Evolutionary conservation across 2,888 invertebrate genomes (phyloP).

Genomic region (Ethmia dodecea): DNA sequence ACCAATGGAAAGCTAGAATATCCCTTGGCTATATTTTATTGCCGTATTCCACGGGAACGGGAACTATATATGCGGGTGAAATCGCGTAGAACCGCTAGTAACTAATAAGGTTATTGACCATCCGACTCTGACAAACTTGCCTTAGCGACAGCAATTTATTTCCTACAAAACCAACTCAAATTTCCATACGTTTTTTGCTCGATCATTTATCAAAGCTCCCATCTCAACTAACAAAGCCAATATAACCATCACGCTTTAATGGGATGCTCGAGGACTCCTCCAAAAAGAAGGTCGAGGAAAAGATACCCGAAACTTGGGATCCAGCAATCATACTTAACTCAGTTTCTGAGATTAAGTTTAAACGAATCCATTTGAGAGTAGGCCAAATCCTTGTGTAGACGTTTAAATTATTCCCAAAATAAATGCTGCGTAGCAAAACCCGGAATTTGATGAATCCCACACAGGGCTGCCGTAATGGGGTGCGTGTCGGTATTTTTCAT

Average conservation of each 20-base stretch:
- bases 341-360: constrained; percentile 16
- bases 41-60: too few relatives aligned
- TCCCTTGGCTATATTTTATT: too few relatives aligned
- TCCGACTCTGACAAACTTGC: too few relatives aligned
- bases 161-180: too few relatives aligned
- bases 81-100: too few relatives aligned
- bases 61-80: too few relatives aligned
- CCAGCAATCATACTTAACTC: constrained; percentile 22
- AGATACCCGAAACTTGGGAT: constrained; percentile 12
- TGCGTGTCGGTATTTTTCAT: background rate
- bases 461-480: background rate
- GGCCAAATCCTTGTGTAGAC: constrained; percentile 15
- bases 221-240: constrained; percentile 19
- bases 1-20: too few relatives aligned
- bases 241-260: constrained; percentile 14
- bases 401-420: constrained; percentile 17
- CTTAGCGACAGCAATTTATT: too few relatives aligned
- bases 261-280: constrained; percentile 3
- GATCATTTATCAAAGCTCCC: constrained; percentile 1
- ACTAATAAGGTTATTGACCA: too few relatives aligned
- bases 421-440: constrained; percentile 11
- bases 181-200: background rate
- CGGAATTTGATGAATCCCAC: constrained; percentile 1
- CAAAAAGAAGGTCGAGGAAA: constrained; percentile 11
- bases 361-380: constrained; percentile 16